These are phyloP conservation scores for Drosophila subquinaria DNA, from an alignment of 2,888 invertebrate species.

Conservation along the genomic window DNA sequence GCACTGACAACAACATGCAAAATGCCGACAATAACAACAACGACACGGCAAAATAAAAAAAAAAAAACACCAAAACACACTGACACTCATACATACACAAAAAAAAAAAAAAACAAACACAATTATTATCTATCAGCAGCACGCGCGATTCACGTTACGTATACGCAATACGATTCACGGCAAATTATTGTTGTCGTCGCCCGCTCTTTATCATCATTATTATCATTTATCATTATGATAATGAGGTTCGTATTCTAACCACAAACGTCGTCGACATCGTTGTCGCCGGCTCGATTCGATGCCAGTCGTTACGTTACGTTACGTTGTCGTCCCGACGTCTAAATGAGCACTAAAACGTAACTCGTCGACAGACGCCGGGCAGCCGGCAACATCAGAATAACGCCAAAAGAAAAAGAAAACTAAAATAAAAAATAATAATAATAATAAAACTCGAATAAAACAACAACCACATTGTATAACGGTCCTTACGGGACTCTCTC, in stretches of 20 bases:
- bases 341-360: constrained; percentile 80
- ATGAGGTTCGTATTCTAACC: constrained; percentile 50
- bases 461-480: constrained; percentile 24
- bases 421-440: constrained; percentile 1
- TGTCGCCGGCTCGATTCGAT: constrained; percentile 22
- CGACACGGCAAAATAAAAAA: constrained; percentile 5
- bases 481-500: constrained; percentile 44
- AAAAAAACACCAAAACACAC: constrained; percentile 10
- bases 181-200: constrained; percentile 31
- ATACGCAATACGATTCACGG: constrained; percentile 33
- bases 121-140: constrained; percentile 53
- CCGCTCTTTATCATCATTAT: constrained; percentile 16
- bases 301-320: constrained; percentile 38
- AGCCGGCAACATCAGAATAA: constrained; percentile 51
- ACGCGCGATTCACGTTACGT: constrained; percentile 54
- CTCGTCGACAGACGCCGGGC: constrained; percentile 58
- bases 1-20: constrained; percentile 39
- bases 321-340: constrained; percentile 75
- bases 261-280: constrained; percentile 41
- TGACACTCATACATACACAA: constrained; percentile 9
- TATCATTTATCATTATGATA: constrained; percentile 17
- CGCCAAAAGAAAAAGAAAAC: constrained; percentile 9
- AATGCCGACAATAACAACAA: constrained; percentile 51
- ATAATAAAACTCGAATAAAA: constrained; percentile 12
- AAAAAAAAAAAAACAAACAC: constrained; percentile 23